Percentiles rank a stretch among this genome's conserved stretches.
Evolutionary conservation across 2,888 invertebrate species (phyloP).

Genomic region (Acrobasis suavella): DNA sequence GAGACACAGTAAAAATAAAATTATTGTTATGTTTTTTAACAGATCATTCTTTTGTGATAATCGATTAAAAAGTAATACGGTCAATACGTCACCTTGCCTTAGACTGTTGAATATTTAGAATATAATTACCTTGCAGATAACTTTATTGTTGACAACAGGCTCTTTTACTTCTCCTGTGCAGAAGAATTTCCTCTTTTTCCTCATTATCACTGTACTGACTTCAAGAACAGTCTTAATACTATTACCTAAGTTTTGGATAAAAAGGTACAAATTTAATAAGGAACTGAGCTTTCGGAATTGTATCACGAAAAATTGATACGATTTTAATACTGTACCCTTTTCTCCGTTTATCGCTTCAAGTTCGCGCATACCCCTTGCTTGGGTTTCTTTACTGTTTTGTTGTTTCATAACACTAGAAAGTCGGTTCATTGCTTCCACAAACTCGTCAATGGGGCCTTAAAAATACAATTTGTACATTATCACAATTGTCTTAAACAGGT

Average conservation of each 20-base stretch:
- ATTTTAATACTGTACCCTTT: constrained; percentile 51
- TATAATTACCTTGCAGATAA: constrained; percentile 74
- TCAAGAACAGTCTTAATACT: constrained; percentile 76
- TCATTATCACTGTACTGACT: constrained; percentile 72
- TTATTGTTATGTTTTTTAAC: too few species aligned
- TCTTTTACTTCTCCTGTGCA: constrained; percentile 77
- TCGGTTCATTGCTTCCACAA: constrained; percentile 71
- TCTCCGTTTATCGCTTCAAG: constrained; percentile 75
- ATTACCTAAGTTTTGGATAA: constrained; percentile 50
- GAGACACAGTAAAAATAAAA: too few species aligned
- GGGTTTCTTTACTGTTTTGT: constrained; percentile 71
- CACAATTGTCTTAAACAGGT: too few species aligned
- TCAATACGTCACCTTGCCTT: too few species aligned
- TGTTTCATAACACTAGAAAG: constrained; percentile 71
- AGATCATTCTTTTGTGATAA: too few species aligned
- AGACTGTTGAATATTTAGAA: too few species aligned
- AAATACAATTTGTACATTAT: not conserved
- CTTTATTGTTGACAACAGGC: constrained; percentile 76
- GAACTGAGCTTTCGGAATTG: not conserved
- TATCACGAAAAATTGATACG: not conserved
- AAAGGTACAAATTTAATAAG: not conserved
- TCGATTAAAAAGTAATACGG: too few species aligned
- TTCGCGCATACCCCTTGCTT: constrained; percentile 73
- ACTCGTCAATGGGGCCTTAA: constrained; percentile 73
- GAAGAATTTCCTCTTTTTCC: constrained; percentile 75